phyloP scores from a whole-genome alignment of 2,888 invertebrate genomes.

The Celastrina argiolus region DNA sequence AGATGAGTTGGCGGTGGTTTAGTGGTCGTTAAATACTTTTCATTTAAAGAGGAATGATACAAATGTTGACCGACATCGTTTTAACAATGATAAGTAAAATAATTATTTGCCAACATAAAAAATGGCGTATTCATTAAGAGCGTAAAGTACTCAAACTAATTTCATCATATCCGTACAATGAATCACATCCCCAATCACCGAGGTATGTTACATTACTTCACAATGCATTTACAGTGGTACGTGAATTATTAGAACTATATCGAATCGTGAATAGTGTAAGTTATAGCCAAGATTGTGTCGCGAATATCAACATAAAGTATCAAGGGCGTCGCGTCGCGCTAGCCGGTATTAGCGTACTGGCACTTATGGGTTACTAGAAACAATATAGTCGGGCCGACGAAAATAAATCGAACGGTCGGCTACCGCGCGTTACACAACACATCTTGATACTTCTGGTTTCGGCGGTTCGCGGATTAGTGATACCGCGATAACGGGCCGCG shows the following conservation, averaged over 20 bases:
- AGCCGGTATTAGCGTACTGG: conserved; percentile 42
- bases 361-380: conserved; percentile 42
- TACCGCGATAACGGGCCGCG: conserved; percentile 58
- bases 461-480: conserved; percentile 44
- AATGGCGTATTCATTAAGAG: no score
- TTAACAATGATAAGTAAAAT: background rate
- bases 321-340: conserved; percentile 34
- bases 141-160: no score
- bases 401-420: conserved; percentile 54
- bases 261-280: conserved; percentile 5
- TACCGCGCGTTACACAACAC: background rate
- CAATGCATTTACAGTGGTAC: background rate
- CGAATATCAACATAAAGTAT: background rate
- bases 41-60: background rate
- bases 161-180: no score
- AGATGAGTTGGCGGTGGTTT: background rate
- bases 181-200: no score
- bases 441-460: conserved; percentile 1
- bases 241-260: background rate
- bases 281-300: background rate
- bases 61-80: background rate
- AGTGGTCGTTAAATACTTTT: background rate
- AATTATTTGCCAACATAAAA: no score
- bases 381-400: conserved; percentile 40
- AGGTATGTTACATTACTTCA: background rate